Evolutionary conservation across 2,113 vertebrate species (phyloP).

Genomic region (Sterna hirundo): DNA sequence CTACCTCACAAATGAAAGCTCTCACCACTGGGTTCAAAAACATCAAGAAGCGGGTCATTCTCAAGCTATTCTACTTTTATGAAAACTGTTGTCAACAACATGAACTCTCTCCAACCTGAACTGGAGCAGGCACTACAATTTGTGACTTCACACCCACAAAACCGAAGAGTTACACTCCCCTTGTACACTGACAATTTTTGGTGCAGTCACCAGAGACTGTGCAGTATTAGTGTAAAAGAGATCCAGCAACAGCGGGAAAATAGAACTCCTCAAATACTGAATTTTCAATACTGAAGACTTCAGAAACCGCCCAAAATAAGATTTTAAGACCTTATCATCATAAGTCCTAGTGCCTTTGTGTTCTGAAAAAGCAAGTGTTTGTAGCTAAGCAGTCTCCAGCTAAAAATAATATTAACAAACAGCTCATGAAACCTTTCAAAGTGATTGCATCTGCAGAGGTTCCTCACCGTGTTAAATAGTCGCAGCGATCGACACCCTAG

Average conservation of each 20-base stretch:
- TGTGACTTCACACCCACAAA: background rate
- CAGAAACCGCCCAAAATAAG: background rate
- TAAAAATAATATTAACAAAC: constrained; percentile 72
- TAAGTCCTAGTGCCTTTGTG: background rate
- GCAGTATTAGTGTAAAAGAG: background rate
- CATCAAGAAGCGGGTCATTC: background rate
- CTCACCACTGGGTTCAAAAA: background rate
- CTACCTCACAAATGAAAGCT: background rate
- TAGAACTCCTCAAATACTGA: background rate
- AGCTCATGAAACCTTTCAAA: background rate
- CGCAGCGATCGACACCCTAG: constrained; percentile 72
- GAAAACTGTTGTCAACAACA: background rate
- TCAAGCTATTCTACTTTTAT: background rate
- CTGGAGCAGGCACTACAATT: background rate
- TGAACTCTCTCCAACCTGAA: background rate
- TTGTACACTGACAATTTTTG: background rate
- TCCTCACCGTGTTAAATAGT: constrained; percentile 78
- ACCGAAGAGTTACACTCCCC: background rate
- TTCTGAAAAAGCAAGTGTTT: constrained; percentile 7
- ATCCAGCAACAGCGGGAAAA: background rate
- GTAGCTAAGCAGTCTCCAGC: constrained; percentile 59
- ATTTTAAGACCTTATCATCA: background rate
- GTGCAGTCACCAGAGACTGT: background rate
- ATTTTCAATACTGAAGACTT: background rate
- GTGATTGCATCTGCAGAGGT: constrained; percentile 41